These are phyloP conservation scores for Caerostris extrusa DNA, from an alignment of 1,140 invertebrate genomes.

Conservation along the genomic window DNA sequence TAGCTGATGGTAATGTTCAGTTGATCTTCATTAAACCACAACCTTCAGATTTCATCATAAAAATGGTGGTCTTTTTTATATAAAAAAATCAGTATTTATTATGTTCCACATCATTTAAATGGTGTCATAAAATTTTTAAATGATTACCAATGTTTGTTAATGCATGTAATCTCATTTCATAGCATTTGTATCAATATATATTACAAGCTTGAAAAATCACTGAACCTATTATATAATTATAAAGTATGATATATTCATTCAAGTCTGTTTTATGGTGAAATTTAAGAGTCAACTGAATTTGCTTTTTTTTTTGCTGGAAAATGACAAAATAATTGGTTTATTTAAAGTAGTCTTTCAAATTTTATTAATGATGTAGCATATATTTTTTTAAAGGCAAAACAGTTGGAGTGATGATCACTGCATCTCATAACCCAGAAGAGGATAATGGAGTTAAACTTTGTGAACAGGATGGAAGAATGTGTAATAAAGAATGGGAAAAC, in stretches of 20 bases:
- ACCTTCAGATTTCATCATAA: too few relatives aligned
- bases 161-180: background rate
- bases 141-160: too few relatives aligned
- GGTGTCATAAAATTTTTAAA: too few relatives aligned
- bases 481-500: slow-evolving; percentile 94
- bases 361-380: background rate
- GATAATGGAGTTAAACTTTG: slow-evolving; percentile 99
- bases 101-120: too few relatives aligned
- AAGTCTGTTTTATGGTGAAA: background rate
- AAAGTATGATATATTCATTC: background rate
- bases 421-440: slow-evolving; percentile 97
- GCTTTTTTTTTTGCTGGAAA: too few relatives aligned
- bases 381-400: slow-evolving; percentile 81
- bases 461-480: slow-evolving; percentile 97
- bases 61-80: too few relatives aligned
- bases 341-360: background rate
- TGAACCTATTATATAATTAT: background rate
- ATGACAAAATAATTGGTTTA: background rate
- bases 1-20: too few relatives aligned
- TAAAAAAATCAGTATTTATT: too few relatives aligned
- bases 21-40: too few relatives aligned
- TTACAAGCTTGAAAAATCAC: background rate
- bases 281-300: background rate
- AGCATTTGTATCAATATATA: background rate
- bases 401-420: slow-evolving; percentile 99